Conservation (phyloP, 2,797 vertebrate genomes). For the Okamejei kenojei region DNA sequence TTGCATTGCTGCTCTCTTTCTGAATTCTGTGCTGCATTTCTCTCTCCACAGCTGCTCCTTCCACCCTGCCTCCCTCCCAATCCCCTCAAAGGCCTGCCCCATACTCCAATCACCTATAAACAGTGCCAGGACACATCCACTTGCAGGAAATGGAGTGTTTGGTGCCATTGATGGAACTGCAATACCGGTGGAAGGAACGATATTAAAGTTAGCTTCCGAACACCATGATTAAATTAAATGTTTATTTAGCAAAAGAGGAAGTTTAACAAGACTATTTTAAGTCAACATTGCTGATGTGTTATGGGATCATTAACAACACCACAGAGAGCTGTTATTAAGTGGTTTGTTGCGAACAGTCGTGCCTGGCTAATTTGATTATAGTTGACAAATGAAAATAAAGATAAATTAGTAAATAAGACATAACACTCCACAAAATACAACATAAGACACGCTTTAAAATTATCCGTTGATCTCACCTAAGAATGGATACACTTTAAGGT, state of each 20-base stretch:
- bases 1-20: no score
- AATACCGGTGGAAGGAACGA: neutral
- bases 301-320: neutral
- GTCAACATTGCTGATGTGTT: constrained; percentile 4
- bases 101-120: neutral
- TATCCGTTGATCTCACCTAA: neutral
- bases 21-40: no score
- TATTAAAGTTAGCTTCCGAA: neutral
- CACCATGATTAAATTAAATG: neutral
- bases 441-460: neutral
- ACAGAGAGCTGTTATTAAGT: neutral
- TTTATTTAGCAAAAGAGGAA: constrained; percentile 2
- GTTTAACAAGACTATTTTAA: constrained; percentile 11
- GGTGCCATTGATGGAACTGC: neutral
- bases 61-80: neutral
- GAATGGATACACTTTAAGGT: no score
- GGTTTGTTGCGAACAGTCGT: neutral
- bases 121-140: neutral
- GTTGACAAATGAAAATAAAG: neutral
- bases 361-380: constrained; percentile 16
- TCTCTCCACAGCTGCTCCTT: neutral
- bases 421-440: neutral
- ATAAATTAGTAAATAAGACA: neutral
- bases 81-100: no score
- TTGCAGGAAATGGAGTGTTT: neutral